Evolutionary conservation across 2,797 vertebrate species (phyloP), one percentile per base, ranked within the genome.

Genomic region (Carcharodon carcharias): DNA sequence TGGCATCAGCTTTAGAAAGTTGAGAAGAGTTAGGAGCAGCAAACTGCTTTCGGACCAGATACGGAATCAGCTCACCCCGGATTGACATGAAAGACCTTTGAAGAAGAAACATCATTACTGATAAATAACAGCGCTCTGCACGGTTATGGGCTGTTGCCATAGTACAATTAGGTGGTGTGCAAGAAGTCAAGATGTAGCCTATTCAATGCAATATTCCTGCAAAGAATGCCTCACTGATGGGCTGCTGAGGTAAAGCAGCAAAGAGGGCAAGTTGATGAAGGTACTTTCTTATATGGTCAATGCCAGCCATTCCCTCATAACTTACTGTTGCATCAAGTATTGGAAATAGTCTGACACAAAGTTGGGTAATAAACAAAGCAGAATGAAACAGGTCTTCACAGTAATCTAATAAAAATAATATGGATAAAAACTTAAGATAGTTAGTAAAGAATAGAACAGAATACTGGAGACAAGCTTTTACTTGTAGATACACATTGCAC

Each of bases 31-130:
- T 54, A n/a, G 97, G 97, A 97, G 98, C 98, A 93, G 98, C 98
- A 97, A 99, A 99, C 97, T 99, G 99, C 97, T 99, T 99, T 95
- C 98, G 98, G 96, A 99, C 98, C 97, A 99, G 98, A 97, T 98
- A 99, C 0, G 99, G 99, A 94, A 99, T 98, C 97, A 99, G 97
- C 97, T 99, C 99, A 69, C 99, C 99, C 16, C 99, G 98, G 96
- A 99, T 98, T 61, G 99, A 99, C 69, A 98, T 98, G 97, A 99
- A 98, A 96, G 98, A 98, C 97, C 99, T 99, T 96, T 9, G 31
- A 97, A 82, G 88, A 96, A 97, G 96, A 97, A 96, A 97, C 96
- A 96, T 95, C 4, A 71, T 95, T 95, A 95, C 12, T 14, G 50
- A 95, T 73, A 58, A 95, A 67, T 45, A 67, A 67, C 16, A 94